Evolutionary conservation across 2,888 invertebrate species (phyloP), one percentile per base, ranked within the genome.

Genomic region (Metellina segmentata): DNA sequence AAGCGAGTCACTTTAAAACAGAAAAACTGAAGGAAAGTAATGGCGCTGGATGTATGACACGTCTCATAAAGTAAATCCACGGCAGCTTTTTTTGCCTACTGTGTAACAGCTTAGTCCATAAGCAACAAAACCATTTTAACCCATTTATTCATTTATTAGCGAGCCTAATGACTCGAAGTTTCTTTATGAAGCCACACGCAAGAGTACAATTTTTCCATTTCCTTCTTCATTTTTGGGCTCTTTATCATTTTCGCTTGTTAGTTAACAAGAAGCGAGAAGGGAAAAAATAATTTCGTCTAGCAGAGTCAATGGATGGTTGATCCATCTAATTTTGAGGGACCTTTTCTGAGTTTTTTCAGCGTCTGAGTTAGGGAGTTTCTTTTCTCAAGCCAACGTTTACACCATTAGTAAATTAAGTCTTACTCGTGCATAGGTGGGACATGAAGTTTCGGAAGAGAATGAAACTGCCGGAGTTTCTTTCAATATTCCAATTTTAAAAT

Each of bases 111-210:
- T 61, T 79, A 79, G 20, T 53, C 19, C 53, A 79, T 7, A 79
- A 79, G 79, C 19, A 16, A 34, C 49, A 71, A 83, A 71, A 83
- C 71, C 83, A 52, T 83, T 83, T 72, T 83, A 83, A 72, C 72
- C 20, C 83, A 72, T 83, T 83, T 72, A 83, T 71, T 83, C 83
- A 83, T 83, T 83, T 83, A 83, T 83, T 83, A 83, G 72, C 72
- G 51, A 7, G 83, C 72, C 11, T 83, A 83, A 72, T 83, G 71
- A 72, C 72, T 72, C n/a, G 72, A 52, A 16, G 71, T 83, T 70
- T 72, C 16, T 19, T 70, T 52, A 34, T 20, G 51, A 72, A 83
- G 52, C 53, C 7, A 70, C 72, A 72, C n/a, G 48, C 49, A 20
- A 81, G 72, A 9, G 82, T 16, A 70, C 11, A 8, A 71, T 71